Base-by-base conservation (phyloP, 2,888 invertebrate species). In the Yponomeuta sedellus region DNA sequence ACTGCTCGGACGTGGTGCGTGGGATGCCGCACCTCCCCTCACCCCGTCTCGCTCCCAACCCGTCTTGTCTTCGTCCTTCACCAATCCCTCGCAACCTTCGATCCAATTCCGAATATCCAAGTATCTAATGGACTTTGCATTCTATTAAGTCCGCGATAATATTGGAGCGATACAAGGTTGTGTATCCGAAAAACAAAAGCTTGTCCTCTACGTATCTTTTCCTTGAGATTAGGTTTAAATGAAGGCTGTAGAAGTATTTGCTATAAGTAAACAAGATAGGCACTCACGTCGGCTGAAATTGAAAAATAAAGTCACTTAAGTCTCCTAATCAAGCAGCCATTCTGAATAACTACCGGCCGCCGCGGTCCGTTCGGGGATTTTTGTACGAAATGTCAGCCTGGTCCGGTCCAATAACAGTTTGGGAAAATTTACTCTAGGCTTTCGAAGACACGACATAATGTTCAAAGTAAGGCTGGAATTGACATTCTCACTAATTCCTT, bases 261-360 rank as follows among this genome's bases (percentile, higher is more conserved):
- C 5, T 16, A 34, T 34, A 34, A 34, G 34, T 78, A 59, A 11
- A 59, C 59, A 25, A 12, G 58, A 20, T 22, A 58, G 10, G 58
- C 20, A 22, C 34, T 34, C 34, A 34, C 62, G 82, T 83, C 82
- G 82, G 82, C 82, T 84, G 83, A 87, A 86, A 88, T 88, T 86
- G 83, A 82, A 77, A 81, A 84, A 87, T 88, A 86, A 89, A 88
- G 85, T 84, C 86, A 83, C 83, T 85, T 83, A 80, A 89, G 85
- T 86, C 84, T 86, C 89, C 87, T 89, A 88, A 89, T 90, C 87
- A 88, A 88, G 86, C 83, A 84, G 84, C 85, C 85, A 88, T 88
- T 88, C 80, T 75, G 71, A 73, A 80, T 86, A 84, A 82, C 85
- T 83, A 85, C 80, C 80, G 79, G 75, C 76, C 78, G 72, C 79